Evolutionary conservation across 2,113 vertebrate species (phyloP), one percentile per base, ranked within the genome.

Genomic region (Triplophysa dalaica): DNA sequence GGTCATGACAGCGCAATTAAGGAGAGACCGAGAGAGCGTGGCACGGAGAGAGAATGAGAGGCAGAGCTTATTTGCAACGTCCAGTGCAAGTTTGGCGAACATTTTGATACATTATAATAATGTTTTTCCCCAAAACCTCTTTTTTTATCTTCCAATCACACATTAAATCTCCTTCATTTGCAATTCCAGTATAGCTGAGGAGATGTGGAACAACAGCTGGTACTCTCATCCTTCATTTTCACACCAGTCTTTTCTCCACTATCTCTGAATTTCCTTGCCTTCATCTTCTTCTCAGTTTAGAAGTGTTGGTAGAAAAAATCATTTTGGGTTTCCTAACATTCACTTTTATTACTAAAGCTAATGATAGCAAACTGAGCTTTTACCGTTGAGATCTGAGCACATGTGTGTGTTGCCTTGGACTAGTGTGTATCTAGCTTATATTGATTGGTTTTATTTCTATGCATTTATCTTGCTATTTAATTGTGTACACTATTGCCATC

Each of bases 1-100:
- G 87, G 88, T 86, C 82, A 82, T 86, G 86, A 87, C 87, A 86
- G 84, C 83, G 81, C 85, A 87, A 90, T 90, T 88, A 83, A 67
- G 86, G 75, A 81, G 78, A 62, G 80, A 76, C 79, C 78, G 79
- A 14, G 50, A 24, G 78, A 83, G 70, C 74, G 17, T n/a, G 54
- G 76, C 52, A 74, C 13, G 22, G 54, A 78, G 58, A 54, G 64
- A 22, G 69, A 13, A 41, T 10, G 22, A 67, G 64, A 5, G 54
- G 64, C 24, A 80, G 62, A 69, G 16, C 54, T 12, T 7, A 65
- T n/a, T 22, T 10, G 14, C 22, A 63, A 14, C 48, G 7, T 45
- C 41, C 19, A 62, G 13, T 45, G 38, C n/a, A 63, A 76, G 45
- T 76, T 52, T 33, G 13, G 12, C 17, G 38, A 45, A 61, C 38